Conservation (phyloP, 37 sponge, comb jelly and placozoan genomes). For the Corticium candelabrum region DNA sequence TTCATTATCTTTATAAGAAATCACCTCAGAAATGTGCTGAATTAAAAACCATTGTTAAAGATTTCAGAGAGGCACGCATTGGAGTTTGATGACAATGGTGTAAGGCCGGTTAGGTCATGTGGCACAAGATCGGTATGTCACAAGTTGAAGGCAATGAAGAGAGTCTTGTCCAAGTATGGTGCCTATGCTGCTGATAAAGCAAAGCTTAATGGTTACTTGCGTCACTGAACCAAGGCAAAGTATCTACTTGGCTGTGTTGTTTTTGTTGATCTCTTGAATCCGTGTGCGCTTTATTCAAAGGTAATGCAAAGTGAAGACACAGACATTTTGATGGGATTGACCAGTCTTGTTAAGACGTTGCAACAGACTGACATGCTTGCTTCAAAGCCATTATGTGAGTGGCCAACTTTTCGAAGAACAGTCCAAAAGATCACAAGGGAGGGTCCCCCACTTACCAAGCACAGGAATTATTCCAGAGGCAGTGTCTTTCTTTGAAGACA, state of each 20-base stretch:
- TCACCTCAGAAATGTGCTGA: background rate
- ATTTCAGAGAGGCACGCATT: constrained; percentile 1
- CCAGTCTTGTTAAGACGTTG: constrained; percentile 31
- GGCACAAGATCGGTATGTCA: background rate
- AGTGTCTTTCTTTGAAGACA: too few relatives aligned
- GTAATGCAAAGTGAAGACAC: background rate
- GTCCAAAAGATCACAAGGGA: too few relatives aligned
- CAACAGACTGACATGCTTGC: constrained; percentile 46
- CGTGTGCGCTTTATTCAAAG: background rate
- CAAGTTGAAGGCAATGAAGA: background rate
- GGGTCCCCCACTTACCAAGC: too few relatives aligned
- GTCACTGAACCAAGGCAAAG: background rate
- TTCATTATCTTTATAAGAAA: background rate
- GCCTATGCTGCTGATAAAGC: background rate
- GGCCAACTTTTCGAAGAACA: too few relatives aligned
- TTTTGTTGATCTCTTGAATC: background rate
- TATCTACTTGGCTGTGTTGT: background rate
- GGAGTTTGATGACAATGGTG: background rate
- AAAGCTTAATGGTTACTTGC: background rate
- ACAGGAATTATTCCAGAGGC: too few relatives aligned
- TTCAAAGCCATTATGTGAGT: constrained; percentile 35
- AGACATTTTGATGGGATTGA: constrained; percentile 47
- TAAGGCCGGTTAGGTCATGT: background rate
- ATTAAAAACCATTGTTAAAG: background rate
- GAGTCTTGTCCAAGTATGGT: background rate